Evolutionary conservation across 2,888 invertebrate genomes (phyloP).

Genomic region (Sisyra terminalis): DNA sequence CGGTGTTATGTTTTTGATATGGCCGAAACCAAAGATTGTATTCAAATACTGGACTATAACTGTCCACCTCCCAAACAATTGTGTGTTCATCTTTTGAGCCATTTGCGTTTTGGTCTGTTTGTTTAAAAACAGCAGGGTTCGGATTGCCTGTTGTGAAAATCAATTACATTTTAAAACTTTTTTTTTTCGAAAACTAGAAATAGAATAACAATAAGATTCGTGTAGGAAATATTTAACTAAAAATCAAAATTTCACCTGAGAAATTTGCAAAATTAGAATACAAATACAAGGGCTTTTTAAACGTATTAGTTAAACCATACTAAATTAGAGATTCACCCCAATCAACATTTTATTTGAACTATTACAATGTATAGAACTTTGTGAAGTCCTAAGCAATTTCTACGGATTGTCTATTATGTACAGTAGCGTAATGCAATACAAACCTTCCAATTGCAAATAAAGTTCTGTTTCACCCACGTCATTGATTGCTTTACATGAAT

Average conservation of each 20-base stretch:
- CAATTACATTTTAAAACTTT: too few relatives aligned
- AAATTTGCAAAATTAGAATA: too few relatives aligned
- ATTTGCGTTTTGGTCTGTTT: constrained; percentile 27
- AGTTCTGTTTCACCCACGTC: constrained; percentile 52
- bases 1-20: constrained; percentile 29
- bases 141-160: constrained; percentile 35
- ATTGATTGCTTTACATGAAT: constrained; percentile 63
- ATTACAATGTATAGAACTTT: not conserved
- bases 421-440: constrained; percentile 1
- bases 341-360: not conserved
- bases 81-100: constrained; percentile 30
- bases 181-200: not conserved
- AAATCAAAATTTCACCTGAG: too few relatives aligned
- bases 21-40: constrained; percentile 42
- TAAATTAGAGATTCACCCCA: too few relatives aligned
- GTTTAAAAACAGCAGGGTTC: constrained; percentile 51
- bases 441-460: constrained; percentile 57
- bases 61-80: constrained; percentile 73
- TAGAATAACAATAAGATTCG: too few relatives aligned
- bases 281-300: too few relatives aligned
- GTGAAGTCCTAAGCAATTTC: too few relatives aligned
- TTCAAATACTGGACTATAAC: constrained; percentile 62
- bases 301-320: too few relatives aligned
- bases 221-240: too few relatives aligned
- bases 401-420: too few relatives aligned